phyloP scores from a whole-genome alignment of 2,888 invertebrate species.

The Synanthedon tipuliformis region DNA sequence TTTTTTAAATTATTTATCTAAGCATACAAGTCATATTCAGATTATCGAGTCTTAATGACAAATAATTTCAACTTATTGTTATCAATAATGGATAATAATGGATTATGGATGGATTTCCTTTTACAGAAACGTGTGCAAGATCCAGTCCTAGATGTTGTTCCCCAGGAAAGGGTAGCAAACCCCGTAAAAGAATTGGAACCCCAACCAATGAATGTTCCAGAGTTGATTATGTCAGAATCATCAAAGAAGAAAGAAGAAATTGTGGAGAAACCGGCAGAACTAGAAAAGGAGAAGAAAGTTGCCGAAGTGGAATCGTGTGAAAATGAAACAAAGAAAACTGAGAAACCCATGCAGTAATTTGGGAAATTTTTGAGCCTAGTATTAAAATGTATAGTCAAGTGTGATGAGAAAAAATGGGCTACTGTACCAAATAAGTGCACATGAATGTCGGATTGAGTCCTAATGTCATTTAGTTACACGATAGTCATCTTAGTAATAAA shows the following conservation, averaged over 20 bases:
- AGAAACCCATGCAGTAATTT: not conserved
- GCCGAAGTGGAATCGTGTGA: not conserved
- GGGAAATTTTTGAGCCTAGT: conserved; percentile 1
- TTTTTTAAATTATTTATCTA: too few relatives aligned
- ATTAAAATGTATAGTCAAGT: conserved; percentile 2
- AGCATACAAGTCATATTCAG: too few relatives aligned
- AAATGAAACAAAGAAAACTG: conserved; percentile 1
- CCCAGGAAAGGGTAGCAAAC: conserved; percentile 25
- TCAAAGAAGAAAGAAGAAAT: conserved; percentile 33
- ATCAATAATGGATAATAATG: too few relatives aligned
- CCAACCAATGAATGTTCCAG: conserved; percentile 46
- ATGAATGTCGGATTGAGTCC: conserved; percentile 1
- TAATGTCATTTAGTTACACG: conserved; percentile 20
- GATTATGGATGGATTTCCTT: not conserved
- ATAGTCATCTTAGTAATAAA: conserved; percentile 40
- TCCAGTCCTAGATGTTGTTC: conserved; percentile 22
- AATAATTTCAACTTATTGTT: too few relatives aligned
- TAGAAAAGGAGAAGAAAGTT: conserved; percentile 4
- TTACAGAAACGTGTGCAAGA: conserved; percentile 29
- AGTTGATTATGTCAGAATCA: conserved; percentile 52
- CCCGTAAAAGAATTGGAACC: conserved; percentile 9
- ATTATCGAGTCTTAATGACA: too few relatives aligned
- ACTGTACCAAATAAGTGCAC: conserved; percentile 54
- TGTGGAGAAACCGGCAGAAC: conserved; percentile 11
- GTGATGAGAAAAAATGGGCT: conserved; percentile 25